These are phyloP conservation scores for Sylvicola cinctus DNA, from an alignment of 2,888 invertebrate species.

Conservation along the genomic window DNA sequence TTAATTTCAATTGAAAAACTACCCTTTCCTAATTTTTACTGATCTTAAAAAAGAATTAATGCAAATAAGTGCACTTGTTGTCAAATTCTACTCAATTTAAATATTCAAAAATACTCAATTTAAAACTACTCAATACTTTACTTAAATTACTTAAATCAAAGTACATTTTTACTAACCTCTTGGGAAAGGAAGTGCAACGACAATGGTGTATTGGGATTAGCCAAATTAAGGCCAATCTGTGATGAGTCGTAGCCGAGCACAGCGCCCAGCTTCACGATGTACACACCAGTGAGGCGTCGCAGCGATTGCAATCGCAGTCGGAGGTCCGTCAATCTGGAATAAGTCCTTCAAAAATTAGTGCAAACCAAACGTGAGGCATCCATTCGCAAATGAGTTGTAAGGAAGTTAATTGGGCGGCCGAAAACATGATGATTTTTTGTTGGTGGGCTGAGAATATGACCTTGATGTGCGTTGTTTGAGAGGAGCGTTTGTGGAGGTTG, in stretches of 20 bases:
- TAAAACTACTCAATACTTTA: no score
- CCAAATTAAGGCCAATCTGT: slow-evolving; percentile 27
- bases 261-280: slow-evolving; percentile 60
- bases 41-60: no score
- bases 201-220: slow-evolving; percentile 14
- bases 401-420: slow-evolving; percentile 21
- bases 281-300: slow-evolving; percentile 61
- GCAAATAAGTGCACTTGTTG: no score
- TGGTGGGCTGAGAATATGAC: no score
- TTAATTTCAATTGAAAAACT: no score
- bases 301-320: slow-evolving; percentile 61
- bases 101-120: no score
- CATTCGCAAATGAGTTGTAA: slow-evolving; percentile 11
- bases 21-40: no score
- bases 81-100: no score
- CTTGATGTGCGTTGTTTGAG: no score
- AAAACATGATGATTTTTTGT: slow-evolving; percentile 2
- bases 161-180: slow-evolving; percentile 33
- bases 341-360: slow-evolving; percentile 20
- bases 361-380: slow-evolving; percentile 6
- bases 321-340: slow-evolving; percentile 49
- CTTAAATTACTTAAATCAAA: no score
- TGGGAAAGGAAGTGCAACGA: slow-evolving; percentile 30
- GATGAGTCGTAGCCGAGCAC: slow-evolving; percentile 51
- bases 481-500: no score